phyloP scores from a whole-genome alignment of 2,797 vertebrate species.

The Muscicapa comitata region DNA sequence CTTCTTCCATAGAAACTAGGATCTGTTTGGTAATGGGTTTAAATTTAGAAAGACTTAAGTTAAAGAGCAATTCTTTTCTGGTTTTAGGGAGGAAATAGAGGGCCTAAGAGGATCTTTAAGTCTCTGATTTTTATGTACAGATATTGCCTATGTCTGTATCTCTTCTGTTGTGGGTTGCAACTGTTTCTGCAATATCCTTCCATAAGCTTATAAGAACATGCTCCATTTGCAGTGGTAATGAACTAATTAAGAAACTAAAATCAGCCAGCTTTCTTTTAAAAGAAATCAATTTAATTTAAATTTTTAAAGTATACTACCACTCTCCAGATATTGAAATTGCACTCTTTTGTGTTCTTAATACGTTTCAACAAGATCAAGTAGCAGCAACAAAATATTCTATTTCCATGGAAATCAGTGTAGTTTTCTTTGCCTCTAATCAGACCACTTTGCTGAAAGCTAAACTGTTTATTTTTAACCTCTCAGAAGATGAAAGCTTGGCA shows the following conservation, averaged over 20 bases:
- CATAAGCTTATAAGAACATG: not conserved
- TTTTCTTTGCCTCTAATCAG: conserved; percentile 43
- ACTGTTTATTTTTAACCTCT: conserved; percentile 63
- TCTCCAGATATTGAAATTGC: conserved; percentile 11
- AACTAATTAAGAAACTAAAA: conserved; percentile 41
- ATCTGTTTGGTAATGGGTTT: not conserved
- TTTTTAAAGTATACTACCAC: not conserved
- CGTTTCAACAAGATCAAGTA: conserved; percentile 30
- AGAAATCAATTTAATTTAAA: conserved; percentile 35
- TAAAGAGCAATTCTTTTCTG: not conserved
- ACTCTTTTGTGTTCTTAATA: conserved; percentile 18
- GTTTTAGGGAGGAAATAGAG: not conserved
- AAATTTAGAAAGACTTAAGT: not conserved
- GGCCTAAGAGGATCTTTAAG: not conserved
- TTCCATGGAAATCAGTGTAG: conserved; percentile 48
- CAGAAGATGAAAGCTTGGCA: not conserved
- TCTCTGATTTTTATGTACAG: not conserved
- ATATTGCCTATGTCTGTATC: not conserved
- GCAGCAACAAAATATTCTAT: conserved; percentile 48
- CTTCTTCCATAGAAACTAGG: not conserved
- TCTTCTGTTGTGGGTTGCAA: not conserved
- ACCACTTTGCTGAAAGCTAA: conserved; percentile 40
- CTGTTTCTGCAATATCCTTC: not conserved
- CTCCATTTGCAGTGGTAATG: conserved; percentile 26
- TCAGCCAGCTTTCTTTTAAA: conserved; percentile 11